Evolutionary conservation across 2,888 invertebrate species (phyloP), one percentile per base, ranked within the genome.

Genomic region (Torymus aiolomorphi): DNA sequence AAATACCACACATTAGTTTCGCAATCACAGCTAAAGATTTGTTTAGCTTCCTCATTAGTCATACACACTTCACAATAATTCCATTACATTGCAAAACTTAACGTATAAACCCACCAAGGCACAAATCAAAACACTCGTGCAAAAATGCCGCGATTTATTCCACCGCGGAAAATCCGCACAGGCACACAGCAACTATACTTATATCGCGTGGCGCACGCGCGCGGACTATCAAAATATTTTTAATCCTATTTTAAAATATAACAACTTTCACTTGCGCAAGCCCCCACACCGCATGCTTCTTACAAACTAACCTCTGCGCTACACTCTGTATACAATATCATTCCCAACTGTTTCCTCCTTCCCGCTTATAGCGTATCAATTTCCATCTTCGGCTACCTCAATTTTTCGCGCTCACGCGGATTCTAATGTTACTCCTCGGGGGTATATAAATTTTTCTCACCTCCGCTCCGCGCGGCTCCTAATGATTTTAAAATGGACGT

Each of bases 401-500:
- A 69, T 65, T 24, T 31, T 54, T 62, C 24, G 51, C 62, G 24
- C 52, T 16, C 16, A 10, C 8, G 12, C 16, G 4, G 52, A 61
- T 52, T 51, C 54, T 57, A 66, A 66, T 57, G 57, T 24, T 24
- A 52, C 59, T 31, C 51, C 13, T 14, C 8, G 51, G n/a, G 31
- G 18, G 49, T 57, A 18, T 16, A 62, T 54, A 56, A 52, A 49
- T 65, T 71, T 57, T 70, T 71, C 42, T 42, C 59, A 52, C 67
- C 61, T 20, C 20, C 10, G n/a, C 20, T 11, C 11, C n/a, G 18
- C 56, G 56, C 20, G 54, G 54, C 62, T 16, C 52, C 52, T 77
- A 71, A 66, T 77, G 70, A 57, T 69, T 77, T 76, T 72, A 65
- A 72, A 77, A 71, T 59, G 57, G 59, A 59, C 65, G 65, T 78